Base-by-base conservation (phyloP, 2,113 vertebrate species). In the Protomyctophum bolini region DNA sequence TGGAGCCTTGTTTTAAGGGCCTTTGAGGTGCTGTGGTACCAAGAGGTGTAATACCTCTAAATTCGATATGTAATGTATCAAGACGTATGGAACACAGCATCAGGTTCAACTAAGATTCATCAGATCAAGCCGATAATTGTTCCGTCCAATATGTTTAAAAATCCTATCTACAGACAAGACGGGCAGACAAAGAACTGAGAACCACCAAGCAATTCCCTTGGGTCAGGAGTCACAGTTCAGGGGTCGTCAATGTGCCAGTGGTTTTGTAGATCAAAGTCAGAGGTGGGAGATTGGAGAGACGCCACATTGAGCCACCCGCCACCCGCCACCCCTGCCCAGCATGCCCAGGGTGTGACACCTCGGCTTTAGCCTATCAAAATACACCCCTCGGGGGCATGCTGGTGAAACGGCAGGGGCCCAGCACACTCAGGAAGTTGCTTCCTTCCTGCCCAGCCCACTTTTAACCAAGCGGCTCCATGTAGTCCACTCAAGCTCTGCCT, bases 341-440 rank as follows among this genome's bases (percentile, higher is more conserved):
- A 82, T 73, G 84, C 81, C 66, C 72, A 48, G 47, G 1, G 75
- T 63, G 79, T 75, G 52, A 82, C 64, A 87, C 75, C 83, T 86
- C 70, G 10, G 0, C 2, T 58, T 60, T 77, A 70, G 85, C 70
- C 76, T 69, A 86, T 83, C 75, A 81, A 77, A 51, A 69, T 64
- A 76, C 56, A 72, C 12, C 73, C 75, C 87, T 83, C 66, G 49
- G 8, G 8, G 87, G 70, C 58, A 73, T 51, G 10, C 73, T 82
- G 86, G 79, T 86, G 83, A 89, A 86, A 85, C 81, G 62, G 80
- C 72, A 21, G 85, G 87, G 75, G 63, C 85, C 89, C 86, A 92
- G 92, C 91, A 83, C 76, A 72, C 89, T 79, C 85, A 91, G 92
- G 92, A 93, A 93, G 87, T 77, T 4, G 63, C 91, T 94, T 94